Conservation (phyloP, 2,888 invertebrate genomes). For the Spodoptera littoralis region DNA sequence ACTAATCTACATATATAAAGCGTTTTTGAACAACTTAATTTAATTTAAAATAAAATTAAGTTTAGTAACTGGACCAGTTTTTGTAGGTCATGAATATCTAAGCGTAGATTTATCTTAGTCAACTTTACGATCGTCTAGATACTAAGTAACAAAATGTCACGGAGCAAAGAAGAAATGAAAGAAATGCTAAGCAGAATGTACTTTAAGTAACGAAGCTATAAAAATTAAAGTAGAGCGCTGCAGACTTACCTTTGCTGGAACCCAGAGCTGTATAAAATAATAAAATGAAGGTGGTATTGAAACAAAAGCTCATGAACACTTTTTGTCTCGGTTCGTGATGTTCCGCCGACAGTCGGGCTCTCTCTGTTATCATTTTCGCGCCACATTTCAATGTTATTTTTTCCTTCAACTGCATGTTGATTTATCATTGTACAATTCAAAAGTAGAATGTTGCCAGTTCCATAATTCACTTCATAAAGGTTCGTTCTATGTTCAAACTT, state of each 20-base stretch:
- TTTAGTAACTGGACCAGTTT: no score
- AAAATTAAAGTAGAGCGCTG: conserved; percentile 24
- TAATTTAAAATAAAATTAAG: no score
- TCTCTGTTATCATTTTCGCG: conserved; percentile 35
- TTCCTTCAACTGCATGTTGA: conserved; percentile 9
- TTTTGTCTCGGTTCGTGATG: conserved; percentile 43
- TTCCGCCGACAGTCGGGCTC: conserved; percentile 19
- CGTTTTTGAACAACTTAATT: no score
- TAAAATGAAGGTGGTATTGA: conserved; percentile 34
- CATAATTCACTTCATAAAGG: neutral
- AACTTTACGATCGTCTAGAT: conserved; percentile 12
- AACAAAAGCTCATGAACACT: conserved; percentile 22
- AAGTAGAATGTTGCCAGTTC: neutral
- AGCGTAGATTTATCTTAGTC: neutral
- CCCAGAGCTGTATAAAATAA: conserved; percentile 26
- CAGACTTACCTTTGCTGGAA: conserved; percentile 14
- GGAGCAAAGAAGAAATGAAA: conserved; percentile 6
- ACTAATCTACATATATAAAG: no score
- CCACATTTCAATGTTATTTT: conserved; percentile 9
- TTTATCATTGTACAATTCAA: conserved; percentile 13
- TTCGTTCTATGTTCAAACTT: no score
- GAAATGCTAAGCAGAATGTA: conserved; percentile 23
- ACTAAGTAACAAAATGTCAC: conserved; percentile 11
- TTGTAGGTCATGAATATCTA: no score
- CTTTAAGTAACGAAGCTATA: conserved; percentile 28